phyloP scores from a whole-genome alignment of 2,888 invertebrate species.

The Allolobophora icterica region DNA sequence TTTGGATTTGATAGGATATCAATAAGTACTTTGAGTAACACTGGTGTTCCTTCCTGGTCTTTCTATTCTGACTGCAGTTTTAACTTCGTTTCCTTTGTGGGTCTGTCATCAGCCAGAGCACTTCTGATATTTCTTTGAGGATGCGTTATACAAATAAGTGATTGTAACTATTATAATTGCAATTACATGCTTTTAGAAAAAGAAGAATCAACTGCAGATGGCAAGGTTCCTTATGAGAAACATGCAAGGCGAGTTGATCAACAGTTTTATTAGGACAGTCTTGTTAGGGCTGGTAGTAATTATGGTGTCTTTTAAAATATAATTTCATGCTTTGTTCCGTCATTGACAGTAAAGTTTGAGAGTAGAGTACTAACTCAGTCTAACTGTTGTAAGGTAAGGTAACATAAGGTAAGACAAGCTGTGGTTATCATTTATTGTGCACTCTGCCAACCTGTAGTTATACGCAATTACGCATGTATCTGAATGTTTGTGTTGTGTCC shows the following conservation, averaged over 20 bases:
- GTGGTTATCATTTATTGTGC: too few species aligned
- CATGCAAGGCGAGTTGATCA: background rate
- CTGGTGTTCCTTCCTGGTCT: background rate
- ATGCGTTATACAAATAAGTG: background rate
- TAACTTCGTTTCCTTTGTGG: background rate
- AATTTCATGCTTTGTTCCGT: background rate
- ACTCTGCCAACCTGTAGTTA: too few species aligned
- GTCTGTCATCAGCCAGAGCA: background rate
- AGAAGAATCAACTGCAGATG: background rate
- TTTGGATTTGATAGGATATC: background rate
- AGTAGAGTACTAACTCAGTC: too few species aligned
- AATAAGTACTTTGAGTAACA: background rate
- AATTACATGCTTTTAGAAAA: background rate
- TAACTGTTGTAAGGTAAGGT: background rate
- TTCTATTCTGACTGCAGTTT: background rate
- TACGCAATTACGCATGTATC: too few species aligned
- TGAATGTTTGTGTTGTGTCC: too few species aligned
- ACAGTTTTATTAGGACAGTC: background rate
- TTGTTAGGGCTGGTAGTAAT: background rate
- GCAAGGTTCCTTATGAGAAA: background rate
- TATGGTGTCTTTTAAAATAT: background rate
- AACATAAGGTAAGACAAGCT: too few species aligned
- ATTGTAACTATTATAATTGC: background rate
- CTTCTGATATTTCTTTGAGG: too few species aligned
- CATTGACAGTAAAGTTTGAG: background rate